Evolutionary conservation across 2,113 vertebrate genomes (phyloP), one percentile per base, ranked within the genome.

Genomic region (Calidris pygmaea): DNA sequence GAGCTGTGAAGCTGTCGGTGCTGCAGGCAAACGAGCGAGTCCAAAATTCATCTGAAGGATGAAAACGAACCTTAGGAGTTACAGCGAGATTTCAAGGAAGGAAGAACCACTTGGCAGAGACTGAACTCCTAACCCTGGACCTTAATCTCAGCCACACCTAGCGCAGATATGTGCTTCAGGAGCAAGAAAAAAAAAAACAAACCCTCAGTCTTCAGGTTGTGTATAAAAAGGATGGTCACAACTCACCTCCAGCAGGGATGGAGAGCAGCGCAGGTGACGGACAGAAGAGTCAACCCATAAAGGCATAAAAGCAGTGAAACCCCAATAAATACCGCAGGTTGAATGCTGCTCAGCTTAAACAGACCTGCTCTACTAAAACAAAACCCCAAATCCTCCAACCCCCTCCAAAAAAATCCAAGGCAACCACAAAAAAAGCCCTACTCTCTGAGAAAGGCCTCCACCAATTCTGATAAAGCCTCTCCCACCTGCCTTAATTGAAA

Each of bases 11-110:
- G 26, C 43, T 45, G 17, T 58, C 16, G 1, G 70, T 48, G 8
- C 27, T 0, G 1, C 27, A 6, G 1, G 13, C 43, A 23, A 56
- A 3, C 0, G 1, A 35, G 58, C 0, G 1, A 8, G 8, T 9
- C 80, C 72, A 10, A 72, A 79, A 68, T 32, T 19, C 1, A n/a
- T 3, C 43, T 22, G 7, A 19, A 66, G 37, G 53, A 14, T 55
- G 47, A 14, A 63, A 79, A 65, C 0, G 12, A 94, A 45, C 50
- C 43, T 80, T 6, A 21, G 70, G 39, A 78, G 24, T 1, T 48
- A 17, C 47, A 20, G 35, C 1, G 56, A 56, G 48, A 16, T n/a
- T 53, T 62, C 39, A 53, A 37, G 34, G 41, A 92, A 84, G 53
- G 52, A 77, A 77, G 19, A 85, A 50, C 12, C 37, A 18, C 85